phyloP scores from a whole-genome alignment of 2,888 invertebrate genomes.

The Lycia hirtaria region DNA sequence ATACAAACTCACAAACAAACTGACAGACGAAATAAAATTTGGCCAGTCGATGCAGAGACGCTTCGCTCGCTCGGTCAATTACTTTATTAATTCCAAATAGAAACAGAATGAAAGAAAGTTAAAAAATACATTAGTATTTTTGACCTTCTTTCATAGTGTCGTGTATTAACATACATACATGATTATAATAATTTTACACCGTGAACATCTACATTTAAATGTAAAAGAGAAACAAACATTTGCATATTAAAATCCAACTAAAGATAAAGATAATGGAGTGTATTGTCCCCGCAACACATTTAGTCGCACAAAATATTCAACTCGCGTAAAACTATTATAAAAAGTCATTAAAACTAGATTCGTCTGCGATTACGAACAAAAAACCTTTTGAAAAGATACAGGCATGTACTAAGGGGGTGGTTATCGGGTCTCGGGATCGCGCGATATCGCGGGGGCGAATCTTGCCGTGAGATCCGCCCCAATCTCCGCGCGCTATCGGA shows the following conservation, averaged over 20 bases:
- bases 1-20: too few species aligned
- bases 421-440: conserved; percentile 62
- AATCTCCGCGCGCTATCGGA: conserved; percentile 58
- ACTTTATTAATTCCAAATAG: too few species aligned
- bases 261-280: neutral
- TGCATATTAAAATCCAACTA: neutral
- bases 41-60: too few species aligned
- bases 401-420: conserved; percentile 58
- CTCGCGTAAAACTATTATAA: conserved; percentile 61
- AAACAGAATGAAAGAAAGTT: too few species aligned
- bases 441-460: conserved; percentile 57
- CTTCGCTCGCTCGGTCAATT: too few species aligned
- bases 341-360: conserved; percentile 73
- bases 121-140: too few species aligned
- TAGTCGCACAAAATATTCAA: conserved; percentile 44
- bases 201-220: too few species aligned
- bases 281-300: conserved; percentile 13
- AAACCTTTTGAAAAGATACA: conserved; percentile 73
- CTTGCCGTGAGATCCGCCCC: conserved; percentile 40
- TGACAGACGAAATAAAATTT: too few species aligned
- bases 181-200: too few species aligned
- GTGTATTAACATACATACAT: too few species aligned
- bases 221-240: neutral
- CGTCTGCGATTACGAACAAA: conserved; percentile 63
- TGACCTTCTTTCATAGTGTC: too few species aligned